A percentile compares a stretch with the other conserved stretches of the same genome.
phyloP scores from a whole-genome alignment of 2,888 invertebrate genomes.

The Trisateles emortualis region DNA sequence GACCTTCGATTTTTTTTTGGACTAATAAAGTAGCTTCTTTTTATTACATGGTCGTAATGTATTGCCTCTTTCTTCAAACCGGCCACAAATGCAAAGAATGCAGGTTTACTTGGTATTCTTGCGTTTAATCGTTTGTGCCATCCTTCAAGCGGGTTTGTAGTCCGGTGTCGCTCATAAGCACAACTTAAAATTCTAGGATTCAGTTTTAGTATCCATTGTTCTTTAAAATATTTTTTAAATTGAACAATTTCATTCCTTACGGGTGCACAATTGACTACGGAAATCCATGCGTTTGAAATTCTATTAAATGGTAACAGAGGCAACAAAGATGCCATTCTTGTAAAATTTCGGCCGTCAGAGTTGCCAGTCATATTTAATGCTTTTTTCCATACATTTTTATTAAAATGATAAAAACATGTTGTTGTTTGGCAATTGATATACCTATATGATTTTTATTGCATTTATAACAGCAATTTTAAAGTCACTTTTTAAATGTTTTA shows the following conservation, averaged over 20 bases:
- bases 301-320: no score
- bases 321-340: no score
- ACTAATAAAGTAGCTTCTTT: no score
- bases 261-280: no score
- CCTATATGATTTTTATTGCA: constrained; percentile 1
- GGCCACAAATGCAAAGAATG: no score
- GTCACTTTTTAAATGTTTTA: constrained; percentile 9
- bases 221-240: not conserved
- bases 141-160: not conserved
- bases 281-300: no score
- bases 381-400: constrained; percentile 16
- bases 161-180: constrained; percentile 4
- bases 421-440: not conserved
- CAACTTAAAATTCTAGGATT: not conserved
- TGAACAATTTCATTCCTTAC: no score
- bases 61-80: no score
- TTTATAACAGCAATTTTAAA: constrained; percentile 8
- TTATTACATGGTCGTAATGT: no score
- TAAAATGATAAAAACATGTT: not conserved
- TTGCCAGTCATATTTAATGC: not conserved
- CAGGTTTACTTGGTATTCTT: constrained; percentile 1
- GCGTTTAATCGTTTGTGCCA: constrained; percentile 2
- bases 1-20: not conserved
- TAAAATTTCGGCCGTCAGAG: no score
- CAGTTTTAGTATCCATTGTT: constrained; percentile 1